These are phyloP conservation scores for Octomys mimax DNA, from an alignment of 2,797 vertebrate genomes.

Conservation along the genomic window DNA sequence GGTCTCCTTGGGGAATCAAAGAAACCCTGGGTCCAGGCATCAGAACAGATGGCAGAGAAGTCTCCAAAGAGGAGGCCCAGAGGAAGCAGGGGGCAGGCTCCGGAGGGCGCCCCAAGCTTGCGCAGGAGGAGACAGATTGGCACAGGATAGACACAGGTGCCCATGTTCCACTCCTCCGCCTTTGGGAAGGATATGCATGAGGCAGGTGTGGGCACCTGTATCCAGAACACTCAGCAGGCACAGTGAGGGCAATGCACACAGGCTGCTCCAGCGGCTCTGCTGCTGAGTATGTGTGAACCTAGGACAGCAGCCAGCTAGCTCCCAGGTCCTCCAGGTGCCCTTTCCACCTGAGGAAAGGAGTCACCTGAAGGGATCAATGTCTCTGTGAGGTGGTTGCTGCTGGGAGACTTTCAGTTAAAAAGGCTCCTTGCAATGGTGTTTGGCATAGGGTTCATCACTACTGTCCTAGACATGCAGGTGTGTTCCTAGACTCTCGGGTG, in stretches of 20 bases:
- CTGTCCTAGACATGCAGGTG: not conserved
- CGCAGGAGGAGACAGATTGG: constrained; percentile 39
- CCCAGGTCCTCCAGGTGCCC: not conserved
- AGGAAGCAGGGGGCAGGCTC: not conserved
- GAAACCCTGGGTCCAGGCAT: not conserved
- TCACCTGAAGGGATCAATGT: not conserved
- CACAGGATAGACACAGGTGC: not conserved
- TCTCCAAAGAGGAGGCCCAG: constrained; percentile 36
- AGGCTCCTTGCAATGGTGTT: not conserved
- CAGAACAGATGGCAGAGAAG: constrained; percentile 24
- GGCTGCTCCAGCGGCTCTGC: not conserved
- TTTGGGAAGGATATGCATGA: not conserved
- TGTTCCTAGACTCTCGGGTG: not conserved
- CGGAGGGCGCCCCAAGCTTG: not conserved
- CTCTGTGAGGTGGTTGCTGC: not conserved
- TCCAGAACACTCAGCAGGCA: rapidly evolving
- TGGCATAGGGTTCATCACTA: not conserved
- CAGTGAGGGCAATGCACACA: not conserved
- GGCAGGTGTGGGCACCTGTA: not conserved
- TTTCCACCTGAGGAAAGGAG: not conserved
- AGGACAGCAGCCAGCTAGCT: not conserved
- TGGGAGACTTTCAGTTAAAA: not conserved
- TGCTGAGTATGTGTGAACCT: too few species aligned
- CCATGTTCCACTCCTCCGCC: constrained; percentile 23
- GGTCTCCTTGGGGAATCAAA: constrained; percentile 52